These are phyloP conservation scores for Synergus umbraculus DNA, from an alignment of 2,888 invertebrate species.

Conservation along the genomic window DNA sequence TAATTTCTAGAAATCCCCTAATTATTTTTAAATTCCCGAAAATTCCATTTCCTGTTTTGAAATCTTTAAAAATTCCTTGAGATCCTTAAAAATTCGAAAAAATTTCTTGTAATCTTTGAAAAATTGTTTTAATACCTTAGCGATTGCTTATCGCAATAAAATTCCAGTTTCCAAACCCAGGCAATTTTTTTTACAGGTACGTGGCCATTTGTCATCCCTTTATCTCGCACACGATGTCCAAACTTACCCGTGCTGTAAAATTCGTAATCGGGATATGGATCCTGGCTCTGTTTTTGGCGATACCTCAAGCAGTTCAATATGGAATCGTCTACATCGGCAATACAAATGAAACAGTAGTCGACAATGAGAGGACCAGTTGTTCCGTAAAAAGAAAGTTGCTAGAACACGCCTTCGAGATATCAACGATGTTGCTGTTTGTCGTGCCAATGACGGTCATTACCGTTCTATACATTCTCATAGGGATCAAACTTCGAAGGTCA, in stretches of 20 bases:
- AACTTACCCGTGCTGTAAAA: slow-evolving; percentile 88
- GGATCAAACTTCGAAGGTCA: slow-evolving; percentile 84
- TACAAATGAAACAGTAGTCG: slow-evolving; percentile 73
- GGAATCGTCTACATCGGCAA: slow-evolving; percentile 82
- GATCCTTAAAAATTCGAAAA: background rate
- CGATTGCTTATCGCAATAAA: background rate
- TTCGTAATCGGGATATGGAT: slow-evolving; percentile 88
- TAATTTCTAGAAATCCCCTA: too few relatives aligned
- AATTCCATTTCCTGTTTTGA: too few relatives aligned
- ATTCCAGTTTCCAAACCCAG: background rate
- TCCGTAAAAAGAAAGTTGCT: slow-evolving; percentile 81
- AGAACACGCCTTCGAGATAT: slow-evolving; percentile 87
- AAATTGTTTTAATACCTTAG: too few relatives aligned
- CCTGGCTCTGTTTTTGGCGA: slow-evolving; percentile 85
- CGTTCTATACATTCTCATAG: slow-evolving; percentile 88
- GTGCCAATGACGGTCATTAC: slow-evolving; percentile 92
- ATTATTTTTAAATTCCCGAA: too few relatives aligned
- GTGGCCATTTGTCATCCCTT: slow-evolving; percentile 81
- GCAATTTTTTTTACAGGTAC: slow-evolving; percentile 57
- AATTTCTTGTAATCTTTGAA: too few relatives aligned
- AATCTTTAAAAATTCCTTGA: background rate
- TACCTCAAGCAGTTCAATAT: slow-evolving; percentile 90
- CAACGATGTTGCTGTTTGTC: slow-evolving; percentile 90
- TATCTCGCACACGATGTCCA: slow-evolving; percentile 89
- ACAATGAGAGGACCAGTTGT: slow-evolving; percentile 79